phyloP scores from a whole-genome alignment of 2,113 vertebrate genomes.

The Rhombomys opimus region DNA sequence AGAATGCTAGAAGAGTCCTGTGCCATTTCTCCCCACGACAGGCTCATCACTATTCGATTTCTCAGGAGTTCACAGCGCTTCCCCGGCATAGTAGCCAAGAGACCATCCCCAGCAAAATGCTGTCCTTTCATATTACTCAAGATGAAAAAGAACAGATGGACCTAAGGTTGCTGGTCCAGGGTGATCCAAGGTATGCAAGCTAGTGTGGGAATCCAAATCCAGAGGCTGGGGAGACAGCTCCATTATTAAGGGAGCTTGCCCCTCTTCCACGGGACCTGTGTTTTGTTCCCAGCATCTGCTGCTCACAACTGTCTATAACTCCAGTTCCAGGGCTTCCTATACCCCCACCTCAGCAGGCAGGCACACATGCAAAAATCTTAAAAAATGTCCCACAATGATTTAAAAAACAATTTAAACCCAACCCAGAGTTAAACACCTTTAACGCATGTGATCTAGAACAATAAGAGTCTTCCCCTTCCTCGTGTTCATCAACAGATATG shows the following conservation, averaged over 20 bases:
- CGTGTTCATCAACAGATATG: neutral
- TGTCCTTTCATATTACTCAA: neutral
- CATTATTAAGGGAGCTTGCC: neutral
- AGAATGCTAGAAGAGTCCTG: neutral
- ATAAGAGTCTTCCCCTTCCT: neutral
- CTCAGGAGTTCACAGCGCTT: neutral
- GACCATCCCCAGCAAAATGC: neutral
- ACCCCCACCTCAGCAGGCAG: neutral
- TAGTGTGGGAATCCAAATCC: neutral
- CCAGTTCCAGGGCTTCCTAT: neutral
- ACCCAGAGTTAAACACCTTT: neutral
- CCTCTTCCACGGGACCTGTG: neutral
- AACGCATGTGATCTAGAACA: neutral
- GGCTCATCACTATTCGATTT: neutral
- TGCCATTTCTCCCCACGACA: neutral
- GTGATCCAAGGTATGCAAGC: neutral
- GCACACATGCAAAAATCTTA: neutral
- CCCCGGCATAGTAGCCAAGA: neutral
- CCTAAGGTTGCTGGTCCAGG: neutral
- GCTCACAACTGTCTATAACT: neutral
- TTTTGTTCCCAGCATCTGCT: neutral
- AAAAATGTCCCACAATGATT: neutral
- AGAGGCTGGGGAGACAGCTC: neutral
- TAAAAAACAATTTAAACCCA: neutral
- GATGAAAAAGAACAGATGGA: neutral